Evolutionary conservation across 1,140 invertebrate genomes (phyloP), one percentile per base, ranked within the genome.

Genomic region (Meteorus sp.): DNA sequence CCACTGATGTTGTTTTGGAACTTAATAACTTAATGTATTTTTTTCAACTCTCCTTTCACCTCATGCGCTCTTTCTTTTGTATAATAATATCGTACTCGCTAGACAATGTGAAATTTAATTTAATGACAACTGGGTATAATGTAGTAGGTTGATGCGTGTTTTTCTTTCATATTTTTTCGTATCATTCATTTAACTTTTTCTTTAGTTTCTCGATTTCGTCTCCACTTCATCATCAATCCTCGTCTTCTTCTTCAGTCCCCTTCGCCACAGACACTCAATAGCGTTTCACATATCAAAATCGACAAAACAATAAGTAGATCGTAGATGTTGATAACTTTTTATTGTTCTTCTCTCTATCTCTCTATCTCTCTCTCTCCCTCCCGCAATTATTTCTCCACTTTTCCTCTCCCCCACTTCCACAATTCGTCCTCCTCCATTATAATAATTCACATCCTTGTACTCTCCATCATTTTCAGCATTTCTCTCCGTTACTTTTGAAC

Each of bases 61-160:
- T 71, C 67, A 68, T 69, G 64, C 68, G 68, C 69, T 68, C 56
- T 60, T 65, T 67, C 66, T 62, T 74, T 74, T 62, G 60, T 75
- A 71, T 72, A 75, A 70, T 73, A 72, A 69, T 73, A 64, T 67
- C 65, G 65, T 73, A 73, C 68, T 74, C 68, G 63, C 68, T 74
- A 73, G 71, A 76, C 66, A 74, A 71, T 74, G 67, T 71, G 66
- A 76, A 77, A 69, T 74, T 73, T 73, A 74, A 76, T 72, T 75
- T 70, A 76, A 77, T 75, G 76, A 78, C 68, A 73, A 68, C 66
- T 71, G 69, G 66, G 55, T 47, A 59, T 71, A 69, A 68, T 74
- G 70, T 69, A 70, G 41, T 61, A 54, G 50, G 41, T 63, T 71
- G 65, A 71, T 71, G 64, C 64, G 67, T 71, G 66, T 63, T 65